These are phyloP conservation scores for Chamaea fasciata DNA, from an alignment of 2,113 vertebrate genomes.

Conservation along the genomic window DNA sequence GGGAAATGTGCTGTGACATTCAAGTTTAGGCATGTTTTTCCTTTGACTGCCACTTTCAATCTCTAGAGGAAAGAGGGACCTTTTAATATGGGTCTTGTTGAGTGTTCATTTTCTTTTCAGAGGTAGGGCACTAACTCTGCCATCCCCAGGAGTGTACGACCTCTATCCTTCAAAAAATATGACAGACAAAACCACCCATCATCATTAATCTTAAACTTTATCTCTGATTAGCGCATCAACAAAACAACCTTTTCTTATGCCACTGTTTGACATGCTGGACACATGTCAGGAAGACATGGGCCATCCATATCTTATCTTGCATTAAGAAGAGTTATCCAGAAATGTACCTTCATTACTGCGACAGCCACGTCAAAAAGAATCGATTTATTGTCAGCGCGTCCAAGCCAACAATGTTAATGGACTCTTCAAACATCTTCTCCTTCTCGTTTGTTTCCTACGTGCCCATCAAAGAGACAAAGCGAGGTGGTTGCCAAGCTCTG, in stretches of 20 bases:
- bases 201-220: slow-evolving; percentile 61
- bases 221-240: slow-evolving; percentile 64
- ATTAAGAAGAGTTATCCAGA: slow-evolving; percentile 72
- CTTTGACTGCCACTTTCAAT: slow-evolving; percentile 19
- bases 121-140: background rate
- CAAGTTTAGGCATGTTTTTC: background rate
- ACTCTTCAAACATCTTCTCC: slow-evolving; percentile 70
- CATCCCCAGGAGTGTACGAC: slow-evolving; percentile 21
- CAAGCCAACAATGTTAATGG: slow-evolving; percentile 75
- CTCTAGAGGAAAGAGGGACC: background rate
- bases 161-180: slow-evolving; percentile 28
- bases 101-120: slow-evolving; percentile 10
- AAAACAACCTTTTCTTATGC: slow-evolving; percentile 66
- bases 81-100: slow-evolving; percentile 1
- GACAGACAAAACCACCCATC: background rate
- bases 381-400: slow-evolving; percentile 73
- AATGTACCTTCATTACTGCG: slow-evolving; percentile 76
- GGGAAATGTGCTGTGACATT: slow-evolving; percentile 24
- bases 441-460: slow-evolving; percentile 75
- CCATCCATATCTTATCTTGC: slow-evolving; percentile 73
- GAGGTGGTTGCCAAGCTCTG: slow-evolving; percentile 66
- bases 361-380: slow-evolving; percentile 77
- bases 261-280: slow-evolving; percentile 67
- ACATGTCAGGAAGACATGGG: slow-evolving; percentile 67
- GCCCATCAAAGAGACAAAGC: slow-evolving; percentile 73